phyloP scores from a whole-genome alignment of 1,140 invertebrate species.

The Lethrus apterus region DNA sequence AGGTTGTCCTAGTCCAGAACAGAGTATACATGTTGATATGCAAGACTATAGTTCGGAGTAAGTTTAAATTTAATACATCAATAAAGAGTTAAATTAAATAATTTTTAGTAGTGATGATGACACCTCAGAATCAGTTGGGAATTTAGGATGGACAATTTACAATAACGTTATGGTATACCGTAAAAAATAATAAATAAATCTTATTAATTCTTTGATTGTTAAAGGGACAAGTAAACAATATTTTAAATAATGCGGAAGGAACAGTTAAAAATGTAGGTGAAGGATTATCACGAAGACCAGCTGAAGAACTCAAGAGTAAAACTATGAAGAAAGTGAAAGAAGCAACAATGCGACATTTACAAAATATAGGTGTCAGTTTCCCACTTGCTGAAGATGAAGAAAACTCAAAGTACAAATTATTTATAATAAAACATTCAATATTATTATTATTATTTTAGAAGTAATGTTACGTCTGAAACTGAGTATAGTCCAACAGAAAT shows the following conservation, averaged over 20 bases:
- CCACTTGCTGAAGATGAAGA: constrained; percentile 20
- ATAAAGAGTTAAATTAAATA: too few relatives aligned
- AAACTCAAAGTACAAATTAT: neutral
- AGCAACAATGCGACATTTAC: constrained; percentile 45
- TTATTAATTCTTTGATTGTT: constrained; percentile 6
- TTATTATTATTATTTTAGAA: neutral
- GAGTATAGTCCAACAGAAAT: constrained; percentile 25
- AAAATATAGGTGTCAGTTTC: constrained; percentile 44
- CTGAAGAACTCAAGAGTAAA: constrained; percentile 28
- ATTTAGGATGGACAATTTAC: constrained; percentile 60
- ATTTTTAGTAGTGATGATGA: constrained; percentile 42
- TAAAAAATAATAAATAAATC: neutral
- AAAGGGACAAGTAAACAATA: constrained; percentile 46
- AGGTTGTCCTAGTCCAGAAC: constrained; percentile 49
- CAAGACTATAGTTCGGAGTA: constrained; percentile 50
- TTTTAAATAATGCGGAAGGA: constrained; percentile 41
- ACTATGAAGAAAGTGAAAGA: constrained; percentile 42
- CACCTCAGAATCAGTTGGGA: constrained; percentile 42
- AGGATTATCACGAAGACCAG: neutral
- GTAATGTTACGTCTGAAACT: neutral
- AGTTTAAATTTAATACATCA: too few relatives aligned
- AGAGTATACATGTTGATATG: constrained; percentile 53
- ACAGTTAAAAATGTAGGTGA: too few relatives aligned
- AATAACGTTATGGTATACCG: constrained; percentile 54
- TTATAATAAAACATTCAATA: neutral